Base-by-base conservation (phyloP, 2,797 vertebrate species). In the Myotis daubentonii region DNA sequence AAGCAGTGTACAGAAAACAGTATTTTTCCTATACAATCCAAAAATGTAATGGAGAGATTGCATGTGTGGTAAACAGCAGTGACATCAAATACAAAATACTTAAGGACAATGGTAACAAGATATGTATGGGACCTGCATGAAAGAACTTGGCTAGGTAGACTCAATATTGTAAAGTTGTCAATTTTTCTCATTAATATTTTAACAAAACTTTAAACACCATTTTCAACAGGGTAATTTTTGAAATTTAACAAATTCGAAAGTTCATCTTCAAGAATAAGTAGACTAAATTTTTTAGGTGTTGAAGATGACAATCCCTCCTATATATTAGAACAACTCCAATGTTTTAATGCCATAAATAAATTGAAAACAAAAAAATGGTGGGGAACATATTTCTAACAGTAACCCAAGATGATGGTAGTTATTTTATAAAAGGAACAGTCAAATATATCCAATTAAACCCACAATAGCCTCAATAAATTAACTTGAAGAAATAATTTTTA, bases 401-500 rank as follows among this genome's bases (percentile, higher is more conserved):
- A 74, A 74, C 10, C 30, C 92, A 53, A 82, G 25, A 44, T 80
- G 81, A 82, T 38, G 53, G 8, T 72, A 68, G 11, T 53, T 78
- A 53, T 85, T 97, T 86, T 70, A 72, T 36, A 71, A 60, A 76
- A 20, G 79, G 16, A 53, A 53, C 3, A 55, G 41, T 80, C 30
- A 93, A 53, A 62, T 72, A 91, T 16, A 33, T 76, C 25, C 62
- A 71, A 70, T 17, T 84, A 78, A 65, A 11, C 41, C 41, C 38
- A 60, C 11, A 78, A 51, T 15, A 44, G 28, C 36, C 33, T 79
- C 33, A 70, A 11, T 53, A 71, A 12, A 84, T 47, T 92, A 89
- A 78, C 41, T 55, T 81, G 79, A 96, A 93, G 51, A 85, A 85
- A 70, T 87, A 71, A 68, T 89, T 88, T 16, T 36, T n/a, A 85